Base-by-base conservation (phyloP, 2,888 invertebrate species). In the Apodemia mormo region DNA sequence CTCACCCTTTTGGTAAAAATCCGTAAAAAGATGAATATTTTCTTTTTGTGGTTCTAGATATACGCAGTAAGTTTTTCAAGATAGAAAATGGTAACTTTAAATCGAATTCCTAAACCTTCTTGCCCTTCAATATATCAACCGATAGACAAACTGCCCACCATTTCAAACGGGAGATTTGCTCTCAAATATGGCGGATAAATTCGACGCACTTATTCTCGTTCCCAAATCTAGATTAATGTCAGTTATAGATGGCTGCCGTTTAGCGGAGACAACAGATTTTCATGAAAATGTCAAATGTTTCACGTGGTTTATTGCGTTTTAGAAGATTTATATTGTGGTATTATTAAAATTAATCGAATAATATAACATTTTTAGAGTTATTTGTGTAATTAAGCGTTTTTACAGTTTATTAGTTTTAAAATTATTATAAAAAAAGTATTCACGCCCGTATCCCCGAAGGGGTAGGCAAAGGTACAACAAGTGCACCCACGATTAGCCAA, bases 211-310 rank as follows among this genome's bases (percentile, higher is more conserved):
- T 61, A 33, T 61, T 61, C 61, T 9, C 61, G 61, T 33, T 61
- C 33, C 61, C 61, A 61, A 61, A 61, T 61, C 61, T 61, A 61
- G 61, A 61, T 61, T 61, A 61, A 61, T 61, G 61, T 61, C 61
- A 61, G 61, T 61, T 61, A 61, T 61, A 61, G 61, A 61, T 61
- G 61, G 33, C 12, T 30, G 37, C 14, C 61, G 14, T 61, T 61
- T 37, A 14, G 61, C 33, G 61, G 61, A 61, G 61, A 61, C 61
- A 61, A 61, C 61, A 61, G 61, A 61, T 61, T 61, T 61, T 37
- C 61, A 61, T 61, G 61, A 61, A 61, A 61, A 61, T 61, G 61
- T 61, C 61, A 33, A 61, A 61, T 61, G 37, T 61, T 33, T 61
- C 33, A 14, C 61, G 61, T 37, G 7, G 61, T 61, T 58, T 61